Evolutionary conservation across 2,888 invertebrate genomes (phyloP).

Genomic region (Tholera decimalis): DNA sequence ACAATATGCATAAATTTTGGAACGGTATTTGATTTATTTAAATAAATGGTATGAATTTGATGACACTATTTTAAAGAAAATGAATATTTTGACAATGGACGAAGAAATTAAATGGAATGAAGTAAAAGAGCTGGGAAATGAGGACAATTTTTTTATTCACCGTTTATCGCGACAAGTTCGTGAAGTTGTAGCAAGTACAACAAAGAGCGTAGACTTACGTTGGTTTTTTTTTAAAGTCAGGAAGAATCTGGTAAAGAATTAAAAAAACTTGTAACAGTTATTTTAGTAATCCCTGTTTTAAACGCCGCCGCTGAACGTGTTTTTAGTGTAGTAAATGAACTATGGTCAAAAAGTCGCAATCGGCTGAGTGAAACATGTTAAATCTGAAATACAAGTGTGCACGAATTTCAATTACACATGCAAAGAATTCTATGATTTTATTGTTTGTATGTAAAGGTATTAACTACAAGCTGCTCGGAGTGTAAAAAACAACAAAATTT

Average conservation of each 20-base stretch:
- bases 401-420: no score
- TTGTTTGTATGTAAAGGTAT: no score
- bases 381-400: no score
- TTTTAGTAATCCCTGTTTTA: no score
- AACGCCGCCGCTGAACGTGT: slow-evolving; percentile 15
- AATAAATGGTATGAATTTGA: slow-evolving; percentile 27
- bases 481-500: no score
- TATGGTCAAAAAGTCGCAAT: slow-evolving; percentile 8
- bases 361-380: no score
- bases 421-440: no score
- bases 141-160: slow-evolving; percentile 3
- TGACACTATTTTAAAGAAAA: slow-evolving; percentile 37
- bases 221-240: slow-evolving; percentile 17
- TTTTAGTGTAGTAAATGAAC: slow-evolving; percentile 18
- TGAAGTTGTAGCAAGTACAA: slow-evolving; percentile 6
- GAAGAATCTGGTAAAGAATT: no score
- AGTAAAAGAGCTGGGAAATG: slow-evolving; percentile 15
- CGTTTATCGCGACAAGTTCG: slow-evolving; percentile 15
- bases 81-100: slow-evolving; percentile 35
- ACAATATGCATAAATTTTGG: no score
- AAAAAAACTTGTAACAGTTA: no score
- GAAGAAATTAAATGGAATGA: slow-evolving; percentile 8
- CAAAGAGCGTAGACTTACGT: slow-evolving; percentile 18
- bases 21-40: slow-evolving; percentile 32
- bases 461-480: no score